Evolutionary conservation across 2,797 vertebrate genomes (phyloP).

Genomic region (Crax fasciolata): DNA sequence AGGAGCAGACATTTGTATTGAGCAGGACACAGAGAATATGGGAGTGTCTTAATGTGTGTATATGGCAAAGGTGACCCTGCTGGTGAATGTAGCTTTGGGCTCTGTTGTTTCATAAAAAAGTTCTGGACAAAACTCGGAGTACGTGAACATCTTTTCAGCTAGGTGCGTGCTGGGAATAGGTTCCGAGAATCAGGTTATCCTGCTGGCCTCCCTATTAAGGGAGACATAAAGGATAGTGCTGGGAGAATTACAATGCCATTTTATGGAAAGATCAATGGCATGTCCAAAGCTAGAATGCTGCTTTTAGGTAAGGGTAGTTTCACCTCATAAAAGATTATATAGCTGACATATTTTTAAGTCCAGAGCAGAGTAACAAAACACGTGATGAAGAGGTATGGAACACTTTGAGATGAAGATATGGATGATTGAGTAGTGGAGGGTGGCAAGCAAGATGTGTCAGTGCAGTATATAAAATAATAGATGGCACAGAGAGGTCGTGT

Average conservation of each 20-base stretch:
- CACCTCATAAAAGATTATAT: constrained; percentile 73
- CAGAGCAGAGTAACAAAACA: constrained; percentile 44
- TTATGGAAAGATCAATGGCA: constrained; percentile 74
- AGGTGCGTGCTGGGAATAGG: neutral
- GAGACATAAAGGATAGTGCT: constrained; percentile 25
- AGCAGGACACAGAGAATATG: neutral
- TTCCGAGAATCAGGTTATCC: constrained; percentile 62
- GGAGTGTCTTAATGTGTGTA: fast-evolving
- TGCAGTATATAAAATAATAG: constrained; percentile 59
- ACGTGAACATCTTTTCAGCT: constrained; percentile 10
- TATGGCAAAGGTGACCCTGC: neutral
- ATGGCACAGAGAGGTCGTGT: neutral
- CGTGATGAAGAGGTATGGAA: constrained; percentile 45
- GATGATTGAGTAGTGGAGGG: constrained; percentile 23
- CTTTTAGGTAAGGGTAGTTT: constrained; percentile 63
- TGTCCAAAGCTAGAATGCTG: constrained; percentile 27
- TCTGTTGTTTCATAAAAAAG: neutral
- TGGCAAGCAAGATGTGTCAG: constrained; percentile 41
- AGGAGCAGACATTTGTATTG: neutral
- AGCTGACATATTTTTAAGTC: constrained; percentile 60
- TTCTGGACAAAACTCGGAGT: constrained; percentile 36
- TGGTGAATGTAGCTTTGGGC: neutral
- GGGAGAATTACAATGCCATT: constrained; percentile 51
- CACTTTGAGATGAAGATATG: constrained; percentile 49
- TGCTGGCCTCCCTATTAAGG: constrained; percentile 9